A percentile compares a stretch with the other conserved stretches of the same genome.
Conservation (phyloP, 2,888 invertebrate species). For the Acrobasis consociella region DNA sequence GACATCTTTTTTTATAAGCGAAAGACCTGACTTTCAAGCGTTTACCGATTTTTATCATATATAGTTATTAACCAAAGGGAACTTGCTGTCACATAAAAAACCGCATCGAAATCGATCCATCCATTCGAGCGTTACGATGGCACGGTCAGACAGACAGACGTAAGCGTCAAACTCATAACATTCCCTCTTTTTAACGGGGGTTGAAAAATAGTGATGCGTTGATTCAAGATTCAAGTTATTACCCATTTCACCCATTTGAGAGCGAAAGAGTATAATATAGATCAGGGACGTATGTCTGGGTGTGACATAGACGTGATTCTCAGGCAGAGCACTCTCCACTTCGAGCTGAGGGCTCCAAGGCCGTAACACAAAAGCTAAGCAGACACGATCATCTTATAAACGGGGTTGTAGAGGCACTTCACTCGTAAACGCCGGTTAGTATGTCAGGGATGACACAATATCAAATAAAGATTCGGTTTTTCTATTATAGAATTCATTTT, state of each 20-base stretch:
- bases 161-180: too few relatives aligned
- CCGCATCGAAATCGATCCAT: too few relatives aligned
- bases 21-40: too few relatives aligned
- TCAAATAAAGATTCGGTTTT: not conserved
- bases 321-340: conserved; percentile 24
- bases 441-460: conserved; percentile 5
- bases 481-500: too few relatives aligned
- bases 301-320: conserved; percentile 28
- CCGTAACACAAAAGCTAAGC: conserved; percentile 44
- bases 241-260: not conserved
- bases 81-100: too few relatives aligned
- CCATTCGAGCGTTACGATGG: too few relatives aligned
- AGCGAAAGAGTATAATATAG: not conserved
- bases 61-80: too few relatives aligned
- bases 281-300: conserved; percentile 20
- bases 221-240: not conserved
- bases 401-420: conserved; percentile 41
- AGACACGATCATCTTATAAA: conserved; percentile 45
- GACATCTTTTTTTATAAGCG: too few relatives aligned
- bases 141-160: too few relatives aligned
- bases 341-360: conserved; percentile 4
- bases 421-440: conserved; percentile 25
- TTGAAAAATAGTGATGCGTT: too few relatives aligned
- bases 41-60: too few relatives aligned
- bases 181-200: too few relatives aligned